phyloP scores from a whole-genome alignment of 35 echinoderm and acorn worm genomes.

The Ophiothrix spiculata region DNA sequence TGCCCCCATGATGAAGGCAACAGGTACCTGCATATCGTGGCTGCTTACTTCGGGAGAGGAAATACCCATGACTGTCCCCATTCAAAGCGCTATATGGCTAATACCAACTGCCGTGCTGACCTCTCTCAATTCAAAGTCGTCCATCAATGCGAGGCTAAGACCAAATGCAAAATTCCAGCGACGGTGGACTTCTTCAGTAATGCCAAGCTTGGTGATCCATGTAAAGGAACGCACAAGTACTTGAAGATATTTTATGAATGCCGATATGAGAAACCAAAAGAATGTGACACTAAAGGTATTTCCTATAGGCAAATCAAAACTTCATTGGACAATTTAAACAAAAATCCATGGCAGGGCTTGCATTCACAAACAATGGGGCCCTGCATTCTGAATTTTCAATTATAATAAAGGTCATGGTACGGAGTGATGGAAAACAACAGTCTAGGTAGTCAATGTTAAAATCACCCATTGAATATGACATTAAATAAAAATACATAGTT shows the following conservation, averaged over 20 bases:
- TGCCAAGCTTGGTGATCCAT: not conserved
- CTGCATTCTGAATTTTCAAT: too few species aligned
- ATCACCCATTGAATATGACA: too few species aligned
- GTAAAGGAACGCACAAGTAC: not conserved
- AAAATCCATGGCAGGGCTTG: too few species aligned
- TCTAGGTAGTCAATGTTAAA: too few species aligned
- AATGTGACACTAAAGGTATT: constrained; percentile 1
- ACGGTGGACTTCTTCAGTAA: not conserved
- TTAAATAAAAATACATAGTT: too few species aligned
- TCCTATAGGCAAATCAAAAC: too few species aligned
- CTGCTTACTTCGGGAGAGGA: not conserved
- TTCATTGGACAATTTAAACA: too few species aligned
- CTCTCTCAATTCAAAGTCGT: too few species aligned
- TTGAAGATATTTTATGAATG: not conserved
- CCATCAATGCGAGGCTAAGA: not conserved
- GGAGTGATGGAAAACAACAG: too few species aligned
- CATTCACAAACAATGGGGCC: too few species aligned
- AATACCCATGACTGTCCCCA: not conserved
- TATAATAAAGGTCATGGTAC: too few species aligned
- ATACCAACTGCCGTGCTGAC: not conserved
- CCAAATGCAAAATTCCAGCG: not conserved
- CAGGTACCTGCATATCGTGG: constrained; percentile 2
- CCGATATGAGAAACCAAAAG: not conserved
- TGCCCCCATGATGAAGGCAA: not conserved
- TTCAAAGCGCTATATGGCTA: not conserved